Base-by-base conservation (phyloP, 2,888 invertebrate genomes). In the Orthonevra nobilis region DNA sequence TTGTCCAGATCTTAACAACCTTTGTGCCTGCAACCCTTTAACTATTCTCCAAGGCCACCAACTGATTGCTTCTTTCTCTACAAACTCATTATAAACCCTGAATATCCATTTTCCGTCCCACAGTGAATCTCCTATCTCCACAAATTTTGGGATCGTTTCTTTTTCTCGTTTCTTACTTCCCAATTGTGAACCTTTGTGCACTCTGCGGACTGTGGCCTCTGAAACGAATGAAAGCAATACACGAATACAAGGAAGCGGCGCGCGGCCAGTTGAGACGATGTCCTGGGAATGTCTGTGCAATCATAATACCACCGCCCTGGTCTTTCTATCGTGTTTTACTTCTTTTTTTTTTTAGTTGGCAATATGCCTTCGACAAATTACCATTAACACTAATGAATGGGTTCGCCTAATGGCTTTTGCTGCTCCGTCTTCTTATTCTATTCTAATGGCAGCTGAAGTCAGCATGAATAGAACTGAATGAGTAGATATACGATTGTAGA, bases 301-400 rank as follows among this genome's bases (percentile, higher is more conserved):
- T 73, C 56, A 73, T 48, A 66, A 44, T 36, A 50, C 50, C 20
- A 32, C 38, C 32, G 28, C 17, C 36, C 42, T 58, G 36, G 60
- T 60, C 50, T n/a, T n/a, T n/a, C n/a, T n/a, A n/a, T n/a, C n/a
- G n/a, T n/a, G n/a, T n/a, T n/a, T n/a, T n/a, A n/a, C n/a, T 74
- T 74, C 58, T 36, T 38, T 60, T 74, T 60, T 74, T 74, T 74
- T 36, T 66, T 28, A 52, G 60, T 60, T 74, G 66, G 73, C 73
- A 74, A 60, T 58, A 66, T 74, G 73, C 73, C 73, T 60, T 66
- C 66, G 66, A 74, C 73, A 66, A 74, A 74, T 74, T 74, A 66
- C 73, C 73, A 66, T 66, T 74, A 74, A 74, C 38, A 60, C 73
- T 74, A 74, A 74, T 74, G 73, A 74, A 74, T 74, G 66, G 73